Evolutionary conservation across 2,888 invertebrate species (phyloP).

Genomic region (Dasysyrphus tricinctus): DNA sequence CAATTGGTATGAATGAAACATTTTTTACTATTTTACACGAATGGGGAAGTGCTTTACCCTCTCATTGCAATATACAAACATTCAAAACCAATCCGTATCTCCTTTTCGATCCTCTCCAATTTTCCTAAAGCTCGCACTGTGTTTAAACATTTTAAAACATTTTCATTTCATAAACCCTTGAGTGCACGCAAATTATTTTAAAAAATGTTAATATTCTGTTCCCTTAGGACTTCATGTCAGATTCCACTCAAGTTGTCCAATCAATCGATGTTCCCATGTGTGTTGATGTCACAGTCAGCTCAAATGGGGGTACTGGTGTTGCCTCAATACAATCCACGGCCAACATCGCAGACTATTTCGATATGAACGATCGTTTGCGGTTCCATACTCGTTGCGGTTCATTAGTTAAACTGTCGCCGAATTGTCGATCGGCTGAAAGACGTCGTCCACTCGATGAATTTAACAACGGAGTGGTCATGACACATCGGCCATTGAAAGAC

Average conservation of each 20-base stretch:
- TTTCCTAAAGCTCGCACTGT: no score
- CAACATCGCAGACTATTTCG: constrained; percentile 79
- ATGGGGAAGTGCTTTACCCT: no score
- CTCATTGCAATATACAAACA: no score
- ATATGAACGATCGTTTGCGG: constrained; percentile 87
- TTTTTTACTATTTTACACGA: no score
- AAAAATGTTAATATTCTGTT: neutral
- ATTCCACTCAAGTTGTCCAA: constrained; percentile 79
- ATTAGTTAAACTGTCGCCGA: constrained; percentile 92
- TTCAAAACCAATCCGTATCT: no score
- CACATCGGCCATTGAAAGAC: constrained; percentile 92
- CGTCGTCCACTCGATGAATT: constrained; percentile 95
- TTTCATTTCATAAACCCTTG: no score
- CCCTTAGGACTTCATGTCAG: constrained; percentile 76
- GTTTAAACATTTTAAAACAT: no score
- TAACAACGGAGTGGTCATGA: constrained; percentile 98
- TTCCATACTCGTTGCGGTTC: constrained; percentile 96
- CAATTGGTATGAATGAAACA: constrained; percentile 52
- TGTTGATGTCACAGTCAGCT: constrained; percentile 79
- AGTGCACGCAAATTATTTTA: no score
- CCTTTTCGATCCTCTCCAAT: no score
- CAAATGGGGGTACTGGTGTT: constrained; percentile 37
- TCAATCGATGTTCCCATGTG: constrained; percentile 82
- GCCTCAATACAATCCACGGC: constrained; percentile 61
- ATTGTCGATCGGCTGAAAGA: constrained; percentile 93